phyloP scores from a whole-genome alignment of 2,797 vertebrate species.

The Anomalospiza imberbis region DNA sequence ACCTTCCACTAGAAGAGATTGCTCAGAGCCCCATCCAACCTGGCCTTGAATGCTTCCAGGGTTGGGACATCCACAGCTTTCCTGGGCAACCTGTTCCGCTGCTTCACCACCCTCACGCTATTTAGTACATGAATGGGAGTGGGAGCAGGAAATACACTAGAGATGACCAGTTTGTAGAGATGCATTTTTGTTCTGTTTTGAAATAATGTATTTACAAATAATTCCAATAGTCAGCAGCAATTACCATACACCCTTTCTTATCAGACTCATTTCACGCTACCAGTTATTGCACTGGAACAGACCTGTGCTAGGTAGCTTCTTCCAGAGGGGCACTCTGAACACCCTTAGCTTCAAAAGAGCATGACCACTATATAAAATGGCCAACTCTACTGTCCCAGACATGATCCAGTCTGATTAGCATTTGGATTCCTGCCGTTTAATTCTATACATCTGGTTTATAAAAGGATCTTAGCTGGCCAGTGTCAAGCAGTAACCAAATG shows the following conservation, averaged over 20 bases:
- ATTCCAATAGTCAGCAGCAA: background rate
- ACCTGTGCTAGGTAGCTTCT: background rate
- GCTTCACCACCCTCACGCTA: background rate
- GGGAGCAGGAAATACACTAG: background rate
- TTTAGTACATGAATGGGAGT: background rate
- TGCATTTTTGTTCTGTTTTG: background rate
- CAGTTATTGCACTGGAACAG: background rate
- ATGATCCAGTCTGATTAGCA: background rate
- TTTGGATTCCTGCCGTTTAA: background rate
- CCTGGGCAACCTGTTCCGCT: background rate
- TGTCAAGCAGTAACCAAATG: background rate
- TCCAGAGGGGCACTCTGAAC: background rate
- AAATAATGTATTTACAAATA: background rate
- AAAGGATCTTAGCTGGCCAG: background rate
- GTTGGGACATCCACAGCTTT: background rate
- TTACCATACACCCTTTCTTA: background rate
- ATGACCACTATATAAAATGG: background rate
- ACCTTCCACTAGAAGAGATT: background rate
- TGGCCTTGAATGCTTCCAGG: background rate
- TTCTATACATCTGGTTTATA: background rate
- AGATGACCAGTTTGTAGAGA: background rate
- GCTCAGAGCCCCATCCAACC: background rate
- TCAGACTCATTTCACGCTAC: background rate
- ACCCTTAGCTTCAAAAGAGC: background rate
- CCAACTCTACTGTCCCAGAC: background rate